Conservation (phyloP, 2,888 invertebrate genomes). For the Trachelus stipa region DNA sequence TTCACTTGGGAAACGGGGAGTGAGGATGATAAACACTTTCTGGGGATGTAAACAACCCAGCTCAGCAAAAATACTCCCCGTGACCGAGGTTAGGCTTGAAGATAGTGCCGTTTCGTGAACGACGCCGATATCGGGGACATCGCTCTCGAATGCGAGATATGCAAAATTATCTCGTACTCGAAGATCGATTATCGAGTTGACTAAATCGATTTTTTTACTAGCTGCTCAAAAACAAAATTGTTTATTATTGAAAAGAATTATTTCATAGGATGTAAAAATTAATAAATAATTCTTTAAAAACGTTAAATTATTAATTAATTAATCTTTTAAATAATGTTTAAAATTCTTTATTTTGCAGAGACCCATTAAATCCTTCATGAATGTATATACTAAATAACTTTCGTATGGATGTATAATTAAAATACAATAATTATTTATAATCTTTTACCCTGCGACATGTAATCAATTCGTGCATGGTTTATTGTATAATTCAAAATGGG, state of each 20-base stretch:
- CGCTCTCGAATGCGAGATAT: constrained; percentile 8
- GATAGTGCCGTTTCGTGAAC: constrained; percentile 10
- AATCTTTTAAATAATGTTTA: neutral
- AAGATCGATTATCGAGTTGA: neutral
- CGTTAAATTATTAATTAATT: too few relatives aligned
- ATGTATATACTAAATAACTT: too few relatives aligned
- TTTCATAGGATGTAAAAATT: neutral
- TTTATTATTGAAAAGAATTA: neutral
- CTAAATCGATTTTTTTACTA: neutral
- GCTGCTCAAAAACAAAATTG: neutral
- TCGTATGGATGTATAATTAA: too few relatives aligned
- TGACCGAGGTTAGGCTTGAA: constrained; percentile 27
- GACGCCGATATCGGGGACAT: neutral
- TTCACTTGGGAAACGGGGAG: constrained; percentile 1
- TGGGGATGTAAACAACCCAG: constrained; percentile 51
- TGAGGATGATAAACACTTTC: constrained; percentile 41
- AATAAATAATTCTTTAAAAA: neutral
- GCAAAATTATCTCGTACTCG: constrained; percentile 12
- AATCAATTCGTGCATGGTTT: neutral
- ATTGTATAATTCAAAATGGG: neutral
- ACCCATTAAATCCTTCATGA: neutral
- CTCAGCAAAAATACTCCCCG: constrained; percentile 51
- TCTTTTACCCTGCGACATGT: neutral
- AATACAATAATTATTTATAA: neutral
- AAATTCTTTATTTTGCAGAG: neutral